Base-by-base conservation (phyloP, 2,113 vertebrate genomes). In the Amphilophus citrinellus region DNA sequence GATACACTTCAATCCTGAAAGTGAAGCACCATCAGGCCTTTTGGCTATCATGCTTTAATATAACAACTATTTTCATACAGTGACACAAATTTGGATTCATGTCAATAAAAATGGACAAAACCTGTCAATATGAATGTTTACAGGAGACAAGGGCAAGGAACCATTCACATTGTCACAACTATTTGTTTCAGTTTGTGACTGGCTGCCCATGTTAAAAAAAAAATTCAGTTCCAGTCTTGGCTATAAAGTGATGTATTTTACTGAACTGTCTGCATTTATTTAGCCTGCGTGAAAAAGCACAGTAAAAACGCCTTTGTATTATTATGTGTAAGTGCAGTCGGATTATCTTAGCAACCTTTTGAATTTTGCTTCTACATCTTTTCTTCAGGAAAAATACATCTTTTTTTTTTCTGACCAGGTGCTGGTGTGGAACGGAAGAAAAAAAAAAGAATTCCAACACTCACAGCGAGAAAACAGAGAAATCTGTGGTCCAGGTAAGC, bases 401-500 rank as follows among this genome's bases (percentile, higher is more conserved):
- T 44, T 44, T 14, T 44, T 42, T 11, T 47, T 6, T 50, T 14
- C 4, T 50, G 47, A 17, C 14, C 47, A 17, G 47, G 50, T 7
- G 6, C 17, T 18, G 37, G 56, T 76, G 60, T 20, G 37, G 17
- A 24, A 53, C 59, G 44, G 57, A 76, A 58, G 60, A 35, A 24
- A 24, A 17, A 42, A 35, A 47, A 18, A 42, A 27, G 4, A 82
- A 88, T 86, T 77, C 18, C 59, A 80, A 3, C 60, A 76, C 73
- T 60, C 76, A 22, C 57, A 14, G 11, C 2, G n/a, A 56, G 22
- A 77, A 58, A 77, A 56, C 15, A 9, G 63, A 66, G 73, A 65
- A 73, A 78, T 65, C 10, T 77, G 3, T 7, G 13, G 59, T 75
- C 66, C 76, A 78, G 59, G 78, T 86, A 81, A 84, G 77, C 61